These are phyloP conservation scores for Motacilla alba DNA, from an alignment of 2,113 vertebrate genomes.

Conservation along the genomic window DNA sequence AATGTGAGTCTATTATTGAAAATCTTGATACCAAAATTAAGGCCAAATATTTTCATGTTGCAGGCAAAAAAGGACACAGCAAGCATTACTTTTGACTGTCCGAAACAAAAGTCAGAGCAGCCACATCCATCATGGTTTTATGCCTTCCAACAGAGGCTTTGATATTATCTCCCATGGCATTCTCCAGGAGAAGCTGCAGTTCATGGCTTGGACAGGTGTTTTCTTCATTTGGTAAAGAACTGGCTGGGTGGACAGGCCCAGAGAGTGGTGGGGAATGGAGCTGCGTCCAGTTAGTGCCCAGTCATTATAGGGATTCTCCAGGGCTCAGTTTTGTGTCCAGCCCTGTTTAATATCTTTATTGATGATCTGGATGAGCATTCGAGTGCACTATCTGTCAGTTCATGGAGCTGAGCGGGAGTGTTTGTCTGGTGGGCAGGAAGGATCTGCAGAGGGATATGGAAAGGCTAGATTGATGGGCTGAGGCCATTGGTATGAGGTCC, in stretches of 20 bases:
- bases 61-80: background rate
- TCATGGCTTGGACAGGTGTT: background rate
- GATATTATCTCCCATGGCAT: background rate
- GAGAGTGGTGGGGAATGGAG: background rate
- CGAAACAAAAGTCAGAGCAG: background rate
- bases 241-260: background rate
- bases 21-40: background rate
- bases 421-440: background rate
- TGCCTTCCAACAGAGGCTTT: background rate
- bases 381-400: no score
- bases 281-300: no score
- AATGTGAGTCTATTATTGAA: background rate
- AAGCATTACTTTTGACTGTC: background rate
- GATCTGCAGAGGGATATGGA: background rate
- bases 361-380: background rate
- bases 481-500: background rate
- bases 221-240: background rate
- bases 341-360: background rate
- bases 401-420: background rate
- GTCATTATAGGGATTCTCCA: background rate
- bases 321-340: background rate
- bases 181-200: background rate
- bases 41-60: accelerated
- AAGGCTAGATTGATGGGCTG: background rate
- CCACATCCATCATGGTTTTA: background rate